Evolutionary conservation across 2,113 vertebrate species (phyloP).

Genomic region (Accipiter virgatus): DNA sequence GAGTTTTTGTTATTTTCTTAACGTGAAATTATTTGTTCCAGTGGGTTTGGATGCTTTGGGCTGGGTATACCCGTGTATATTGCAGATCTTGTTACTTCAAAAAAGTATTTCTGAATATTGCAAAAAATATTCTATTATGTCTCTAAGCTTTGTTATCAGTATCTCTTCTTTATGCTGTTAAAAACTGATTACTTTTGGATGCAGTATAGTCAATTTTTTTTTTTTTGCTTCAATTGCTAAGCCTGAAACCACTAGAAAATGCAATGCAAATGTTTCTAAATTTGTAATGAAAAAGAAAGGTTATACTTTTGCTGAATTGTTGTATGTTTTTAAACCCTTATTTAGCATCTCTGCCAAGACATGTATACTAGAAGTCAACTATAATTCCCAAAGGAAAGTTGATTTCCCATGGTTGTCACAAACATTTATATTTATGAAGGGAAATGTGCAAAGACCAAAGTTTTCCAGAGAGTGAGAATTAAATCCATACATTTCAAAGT

Average conservation of each 20-base stretch:
- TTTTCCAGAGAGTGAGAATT: neutral
- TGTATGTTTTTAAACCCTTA: neutral
- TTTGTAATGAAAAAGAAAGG: neutral
- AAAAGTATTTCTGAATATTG: neutral
- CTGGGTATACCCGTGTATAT: neutral
- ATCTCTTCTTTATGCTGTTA: neutral
- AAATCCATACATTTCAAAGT: conserved; percentile 10
- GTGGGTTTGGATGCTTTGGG: neutral
- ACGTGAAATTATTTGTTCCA: neutral
- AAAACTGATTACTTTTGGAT: neutral
- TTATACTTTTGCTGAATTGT: neutral
- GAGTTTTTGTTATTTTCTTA: neutral
- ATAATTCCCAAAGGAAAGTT: neutral
- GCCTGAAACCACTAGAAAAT: neutral
- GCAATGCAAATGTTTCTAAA: neutral
- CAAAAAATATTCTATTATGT: neutral
- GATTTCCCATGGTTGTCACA: neutral
- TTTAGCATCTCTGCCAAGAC: neutral
- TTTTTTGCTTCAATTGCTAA: neutral
- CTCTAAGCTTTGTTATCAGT: neutral
- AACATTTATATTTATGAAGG: neutral
- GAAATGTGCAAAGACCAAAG: neutral
- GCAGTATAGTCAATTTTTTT: neutral
- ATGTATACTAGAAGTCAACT: neutral
- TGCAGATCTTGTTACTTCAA: neutral